Percentiles rank a stretch among this genome's conserved stretches.
Evolutionary conservation across 1,140 invertebrate species (phyloP).

Genomic region (Andrena cerasifolii): DNA sequence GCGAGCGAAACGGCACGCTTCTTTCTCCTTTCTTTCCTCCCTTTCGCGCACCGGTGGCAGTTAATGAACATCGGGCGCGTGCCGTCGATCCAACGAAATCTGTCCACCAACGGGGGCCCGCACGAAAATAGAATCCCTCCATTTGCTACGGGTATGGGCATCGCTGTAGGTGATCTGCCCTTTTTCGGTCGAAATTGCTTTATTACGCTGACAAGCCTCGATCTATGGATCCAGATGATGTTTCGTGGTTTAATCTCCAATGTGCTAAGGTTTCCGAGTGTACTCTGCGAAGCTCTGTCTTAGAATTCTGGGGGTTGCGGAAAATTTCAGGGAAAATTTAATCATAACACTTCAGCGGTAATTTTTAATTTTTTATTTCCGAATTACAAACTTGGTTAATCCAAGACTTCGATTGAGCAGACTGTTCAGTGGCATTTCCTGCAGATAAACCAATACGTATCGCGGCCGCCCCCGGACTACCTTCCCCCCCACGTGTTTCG

Average conservation of each 20-base stretch:
- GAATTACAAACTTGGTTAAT: too few species aligned
- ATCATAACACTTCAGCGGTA: too few species aligned
- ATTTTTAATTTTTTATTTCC: too few species aligned
- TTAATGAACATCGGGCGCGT: slow-evolving; percentile 55
- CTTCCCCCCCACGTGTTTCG: neutral
- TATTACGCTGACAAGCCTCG: neutral
- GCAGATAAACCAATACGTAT: neutral
- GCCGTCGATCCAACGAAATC: slow-evolving; percentile 43
- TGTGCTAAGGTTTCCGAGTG: too few species aligned
- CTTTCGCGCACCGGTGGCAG: slow-evolving; percentile 7
- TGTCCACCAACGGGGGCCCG: slow-evolving; percentile 43
- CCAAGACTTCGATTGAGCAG: too few species aligned
- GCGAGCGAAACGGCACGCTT: slow-evolving; percentile 11
- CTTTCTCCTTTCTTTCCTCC: neutral
- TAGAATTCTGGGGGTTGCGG: too few species aligned
- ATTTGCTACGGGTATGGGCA: slow-evolving; percentile 21
- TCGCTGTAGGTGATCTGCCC: neutral
- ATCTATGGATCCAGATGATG: neutral
- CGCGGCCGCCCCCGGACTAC: neutral
- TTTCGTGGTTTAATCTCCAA: too few species aligned
- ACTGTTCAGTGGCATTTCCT: neutral
- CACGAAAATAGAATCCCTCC: slow-evolving; percentile 41
- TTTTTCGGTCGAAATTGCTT: neutral
- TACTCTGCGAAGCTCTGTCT: too few species aligned
- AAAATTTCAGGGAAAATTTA: too few species aligned